phyloP scores from a whole-genome alignment of 1,140 invertebrate species.

The Drosophila parvula region DNA sequence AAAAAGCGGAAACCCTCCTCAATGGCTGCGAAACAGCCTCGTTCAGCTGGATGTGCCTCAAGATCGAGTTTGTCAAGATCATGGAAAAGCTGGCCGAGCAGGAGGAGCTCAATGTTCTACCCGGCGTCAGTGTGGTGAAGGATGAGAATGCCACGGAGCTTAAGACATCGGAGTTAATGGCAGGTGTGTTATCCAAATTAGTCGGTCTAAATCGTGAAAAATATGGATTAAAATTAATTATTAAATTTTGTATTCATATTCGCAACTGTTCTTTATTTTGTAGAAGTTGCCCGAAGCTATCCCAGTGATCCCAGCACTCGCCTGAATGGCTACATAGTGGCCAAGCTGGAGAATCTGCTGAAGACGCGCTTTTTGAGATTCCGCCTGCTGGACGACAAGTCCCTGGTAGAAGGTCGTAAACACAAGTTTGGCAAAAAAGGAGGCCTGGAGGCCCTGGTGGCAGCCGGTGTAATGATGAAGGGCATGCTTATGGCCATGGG shows the following conservation, averaged over 20 bases:
- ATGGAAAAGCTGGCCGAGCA: constrained; percentile 88
- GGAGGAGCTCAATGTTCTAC: constrained; percentile 85
- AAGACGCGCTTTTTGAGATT: constrained; percentile 90
- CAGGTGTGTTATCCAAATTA: constrained; percentile 52
- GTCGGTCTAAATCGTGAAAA: too few species aligned
- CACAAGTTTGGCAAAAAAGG: constrained; percentile 86
- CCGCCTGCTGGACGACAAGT: constrained; percentile 87
- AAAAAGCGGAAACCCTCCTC: constrained; percentile 23
- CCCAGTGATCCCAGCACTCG: constrained; percentile 90
- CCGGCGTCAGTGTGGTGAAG: constrained; percentile 89
- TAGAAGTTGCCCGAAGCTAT: constrained; percentile 89
- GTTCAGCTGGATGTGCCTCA: constrained; percentile 91
- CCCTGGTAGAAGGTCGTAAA: constrained; percentile 86
- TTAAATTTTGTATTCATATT: background rate
- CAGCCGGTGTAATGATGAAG: constrained; percentile 88
- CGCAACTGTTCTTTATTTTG: constrained; percentile 18
- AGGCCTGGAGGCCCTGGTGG: constrained; percentile 86
- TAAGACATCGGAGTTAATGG: constrained; percentile 87
- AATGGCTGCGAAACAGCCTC: constrained; percentile 87
- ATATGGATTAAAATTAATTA: too few species aligned
- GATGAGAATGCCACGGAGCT: constrained; percentile 86
- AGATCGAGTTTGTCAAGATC: constrained; percentile 91
- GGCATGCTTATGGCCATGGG: constrained; percentile 90
- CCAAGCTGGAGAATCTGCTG: constrained; percentile 89
- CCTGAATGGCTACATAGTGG: constrained; percentile 90